Evolutionary conservation across 2,888 invertebrate genomes (phyloP), one percentile per base, ranked within the genome.

Genomic region (Tortricodes alternella): DNA sequence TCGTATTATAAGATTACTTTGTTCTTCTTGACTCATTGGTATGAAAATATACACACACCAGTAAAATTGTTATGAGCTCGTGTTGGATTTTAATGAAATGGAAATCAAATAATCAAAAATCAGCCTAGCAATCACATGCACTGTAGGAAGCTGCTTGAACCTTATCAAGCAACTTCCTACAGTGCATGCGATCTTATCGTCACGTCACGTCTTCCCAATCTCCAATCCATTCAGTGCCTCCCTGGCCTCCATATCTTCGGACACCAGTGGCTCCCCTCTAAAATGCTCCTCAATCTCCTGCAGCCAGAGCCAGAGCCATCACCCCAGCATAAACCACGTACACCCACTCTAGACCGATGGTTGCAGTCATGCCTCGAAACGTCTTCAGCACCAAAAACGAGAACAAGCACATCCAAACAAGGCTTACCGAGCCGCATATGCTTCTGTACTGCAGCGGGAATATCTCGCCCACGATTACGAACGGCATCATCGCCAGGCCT

Each of bases 381-480:
- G 84, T 84, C 74, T 93, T 92, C 16, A 93, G 89, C 13, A 91
- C 89, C 2, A 85, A 48, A 61, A 93, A 93, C 24, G 91, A 85
- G 46, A 91, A 83, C n/a, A 87, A 62, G 62, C 91, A 92, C 2
- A 87, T 85, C 39, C 89, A 81, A 53, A 88, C 87, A 2, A 91
- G 82, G 1, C 91, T 85, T 3, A 92, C 67, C 0, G 92, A 92
- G 2, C 92, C 89, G 0, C 92, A 92, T 0, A 92, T 66, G 4
- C 92, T 92, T 24, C 92, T 80, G 13, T 83, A 82, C n/a, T 80
- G 78, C 37, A 85, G 80, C 1, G 92, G 83, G 61, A 92, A 93
- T 1, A 93, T 76, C 71, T 94, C 93, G 0, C 93, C 93, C 48
- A 92, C 89, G 80, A 93, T 85, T 13, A 92, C 89, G 88, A 93